Conservation (phyloP, 2,797 vertebrate genomes). For the Tokudaia muenninki region DNA sequence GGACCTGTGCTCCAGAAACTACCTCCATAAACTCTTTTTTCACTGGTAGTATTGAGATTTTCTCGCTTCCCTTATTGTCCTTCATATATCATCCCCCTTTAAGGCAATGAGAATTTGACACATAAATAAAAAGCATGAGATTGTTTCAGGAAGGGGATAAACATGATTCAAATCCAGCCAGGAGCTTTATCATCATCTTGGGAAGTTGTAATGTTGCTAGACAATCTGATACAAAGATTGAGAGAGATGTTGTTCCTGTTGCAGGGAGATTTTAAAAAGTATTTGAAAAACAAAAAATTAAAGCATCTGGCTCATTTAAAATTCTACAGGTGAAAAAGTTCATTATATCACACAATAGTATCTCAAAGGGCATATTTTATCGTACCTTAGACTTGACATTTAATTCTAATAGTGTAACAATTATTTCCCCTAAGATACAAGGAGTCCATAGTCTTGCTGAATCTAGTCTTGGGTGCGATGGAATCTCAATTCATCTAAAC, state of each 20-base stretch:
- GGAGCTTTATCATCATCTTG: slow-evolving; percentile 72
- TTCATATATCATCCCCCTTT: slow-evolving; percentile 45
- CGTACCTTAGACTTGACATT: neutral
- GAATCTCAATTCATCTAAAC: neutral
- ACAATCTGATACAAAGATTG: slow-evolving; percentile 38
- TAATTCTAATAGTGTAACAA: neutral
- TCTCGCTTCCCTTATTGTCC: slow-evolving; percentile 41
- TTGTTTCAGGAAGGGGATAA: slow-evolving; percentile 56
- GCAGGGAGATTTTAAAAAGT: neutral
- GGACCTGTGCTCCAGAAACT: slow-evolving; percentile 66
- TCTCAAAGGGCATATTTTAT: neutral
- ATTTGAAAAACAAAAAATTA: slow-evolving; percentile 26
- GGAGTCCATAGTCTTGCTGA: neutral
- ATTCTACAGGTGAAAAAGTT: neutral
- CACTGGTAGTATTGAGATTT: neutral
- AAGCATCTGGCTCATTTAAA: slow-evolving; percentile 14
- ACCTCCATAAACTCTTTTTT: slow-evolving; percentile 61
- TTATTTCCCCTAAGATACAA: neutral
- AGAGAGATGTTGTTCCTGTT: slow-evolving; percentile 41
- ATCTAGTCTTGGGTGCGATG: too few species aligned
- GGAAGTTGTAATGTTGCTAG: slow-evolving; percentile 61
- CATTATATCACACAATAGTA: neutral
- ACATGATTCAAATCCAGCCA: slow-evolving; percentile 66
- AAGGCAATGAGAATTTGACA: slow-evolving; percentile 57
- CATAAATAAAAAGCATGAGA: slow-evolving; percentile 53